Percentiles rank a stretch among this genome's conserved stretches.
Evolutionary conservation across 2,888 invertebrate genomes (phyloP).

Genomic region (Marronus borbonicus): DNA sequence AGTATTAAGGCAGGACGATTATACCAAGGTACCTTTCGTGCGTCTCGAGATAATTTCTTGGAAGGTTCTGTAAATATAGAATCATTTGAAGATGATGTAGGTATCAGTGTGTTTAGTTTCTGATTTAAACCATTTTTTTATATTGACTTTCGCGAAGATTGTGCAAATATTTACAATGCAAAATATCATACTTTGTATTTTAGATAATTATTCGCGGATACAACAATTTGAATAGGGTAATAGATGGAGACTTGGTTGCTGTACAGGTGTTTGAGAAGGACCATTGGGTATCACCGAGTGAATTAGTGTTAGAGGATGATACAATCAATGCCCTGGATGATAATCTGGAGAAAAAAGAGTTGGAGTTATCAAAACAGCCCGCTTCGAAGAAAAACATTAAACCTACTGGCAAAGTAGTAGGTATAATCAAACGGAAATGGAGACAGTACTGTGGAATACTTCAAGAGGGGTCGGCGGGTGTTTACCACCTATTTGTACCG

Average conservation of each 20-base stretch:
- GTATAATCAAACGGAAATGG: constrained; percentile 97
- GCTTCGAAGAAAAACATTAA: constrained; percentile 61
- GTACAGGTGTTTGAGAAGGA: constrained; percentile 89
- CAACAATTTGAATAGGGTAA: constrained; percentile 90
- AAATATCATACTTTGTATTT: constrained; percentile 52
- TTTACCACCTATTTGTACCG: constrained; percentile 92
- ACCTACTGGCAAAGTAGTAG: constrained; percentile 89
- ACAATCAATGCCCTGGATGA: constrained; percentile 80
- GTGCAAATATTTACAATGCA: background rate
- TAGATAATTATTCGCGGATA: constrained; percentile 90
- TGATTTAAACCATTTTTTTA: background rate
- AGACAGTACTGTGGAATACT: constrained; percentile 98
- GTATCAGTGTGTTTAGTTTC: constrained; percentile 59
- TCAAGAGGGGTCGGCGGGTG: constrained; percentile 76
- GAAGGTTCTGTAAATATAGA: constrained; percentile 92
- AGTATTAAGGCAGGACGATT: constrained; percentile 85
- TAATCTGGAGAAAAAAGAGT: constrained; percentile 74
- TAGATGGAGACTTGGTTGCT: constrained; percentile 96
- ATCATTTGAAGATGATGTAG: constrained; percentile 84
- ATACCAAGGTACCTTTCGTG: constrained; percentile 86
- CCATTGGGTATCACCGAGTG: constrained; percentile 94
- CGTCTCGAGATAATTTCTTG: constrained; percentile 93
- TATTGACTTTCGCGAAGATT: too few species aligned
- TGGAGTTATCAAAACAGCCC: constrained; percentile 53
- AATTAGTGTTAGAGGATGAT: constrained; percentile 85